Evolutionary conservation across 2,888 invertebrate species (phyloP).

Genomic region (Diogma glabrata): DNA sequence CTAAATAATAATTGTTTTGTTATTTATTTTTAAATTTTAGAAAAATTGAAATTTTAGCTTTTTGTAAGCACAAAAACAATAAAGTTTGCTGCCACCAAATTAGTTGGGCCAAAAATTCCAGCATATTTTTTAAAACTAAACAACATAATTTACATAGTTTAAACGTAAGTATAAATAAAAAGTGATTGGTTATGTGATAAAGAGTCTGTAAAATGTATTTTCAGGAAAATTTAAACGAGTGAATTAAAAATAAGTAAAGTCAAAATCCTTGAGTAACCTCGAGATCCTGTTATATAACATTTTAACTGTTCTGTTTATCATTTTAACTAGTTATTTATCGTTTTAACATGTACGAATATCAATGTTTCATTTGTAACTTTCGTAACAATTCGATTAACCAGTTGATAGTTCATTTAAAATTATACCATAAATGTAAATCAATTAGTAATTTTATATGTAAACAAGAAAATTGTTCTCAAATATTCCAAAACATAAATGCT

Average conservation of each 20-base stretch:
- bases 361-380: not conserved
- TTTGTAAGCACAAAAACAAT: too few species aligned
- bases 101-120: too few species aligned
- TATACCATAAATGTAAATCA: not conserved
- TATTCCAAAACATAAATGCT: conserved; percentile 1
- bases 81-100: too few species aligned
- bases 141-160: too few species aligned
- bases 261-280: not conserved
- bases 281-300: not conserved
- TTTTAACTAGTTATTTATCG: not conserved
- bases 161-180: not conserved
- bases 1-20: too few species aligned
- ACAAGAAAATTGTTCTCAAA: not conserved
- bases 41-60: too few species aligned
- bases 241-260: too few species aligned
- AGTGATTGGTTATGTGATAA: not conserved
- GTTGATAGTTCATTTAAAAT: not conserved
- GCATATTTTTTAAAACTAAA: too few species aligned
- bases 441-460: not conserved
- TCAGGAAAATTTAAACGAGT: not conserved
- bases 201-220: not conserved
- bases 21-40: too few species aligned
- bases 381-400: not conserved
- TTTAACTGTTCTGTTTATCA: not conserved
- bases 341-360: not conserved